Percentiles rank a stretch among this genome's conserved stretches.
phyloP scores from a whole-genome alignment of 2,888 invertebrate genomes.

The Dynastes hyllus region DNA sequence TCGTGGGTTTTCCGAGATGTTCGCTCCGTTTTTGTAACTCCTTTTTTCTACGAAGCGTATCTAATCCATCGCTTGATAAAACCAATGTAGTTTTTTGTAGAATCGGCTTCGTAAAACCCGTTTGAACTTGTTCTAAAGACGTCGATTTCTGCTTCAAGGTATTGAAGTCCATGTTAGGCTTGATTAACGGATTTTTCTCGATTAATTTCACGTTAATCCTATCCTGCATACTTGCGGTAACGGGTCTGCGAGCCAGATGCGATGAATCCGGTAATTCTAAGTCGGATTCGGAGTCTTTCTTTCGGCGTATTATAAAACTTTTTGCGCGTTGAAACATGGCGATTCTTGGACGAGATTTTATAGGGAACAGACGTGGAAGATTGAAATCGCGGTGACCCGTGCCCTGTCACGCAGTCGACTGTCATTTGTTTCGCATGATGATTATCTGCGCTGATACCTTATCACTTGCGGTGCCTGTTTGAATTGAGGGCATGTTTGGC shows the following conservation, averaged over 20 bases:
- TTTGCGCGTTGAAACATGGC: constrained; percentile 63
- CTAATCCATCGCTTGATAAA: constrained; percentile 41
- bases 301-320: constrained; percentile 62
- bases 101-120: not conserved
- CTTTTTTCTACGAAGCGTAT: constrained; percentile 37
- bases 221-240: constrained; percentile 47
- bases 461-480: not conserved
- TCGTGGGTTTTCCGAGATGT: not conserved
- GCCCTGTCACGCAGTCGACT: constrained; percentile 33
- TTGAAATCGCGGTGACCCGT: constrained; percentile 27
- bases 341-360: not conserved
- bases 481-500: not conserved
- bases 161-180: constrained; percentile 46
- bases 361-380: not conserved
- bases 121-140: constrained; percentile 34
- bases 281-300: constrained; percentile 55
- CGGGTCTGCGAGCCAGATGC: constrained; percentile 61
- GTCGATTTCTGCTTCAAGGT: constrained; percentile 44
- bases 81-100: constrained; percentile 34
- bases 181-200: constrained; percentile 12
- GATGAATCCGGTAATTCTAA: constrained; percentile 62
- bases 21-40: constrained; percentile 16
- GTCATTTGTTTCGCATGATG: constrained; percentile 29
- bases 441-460: constrained; percentile 24
- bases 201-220: constrained; percentile 39